These are phyloP conservation scores for Drosophila asahinai DNA, from an alignment of 1,140 invertebrate species.

Conservation along the genomic window DNA sequence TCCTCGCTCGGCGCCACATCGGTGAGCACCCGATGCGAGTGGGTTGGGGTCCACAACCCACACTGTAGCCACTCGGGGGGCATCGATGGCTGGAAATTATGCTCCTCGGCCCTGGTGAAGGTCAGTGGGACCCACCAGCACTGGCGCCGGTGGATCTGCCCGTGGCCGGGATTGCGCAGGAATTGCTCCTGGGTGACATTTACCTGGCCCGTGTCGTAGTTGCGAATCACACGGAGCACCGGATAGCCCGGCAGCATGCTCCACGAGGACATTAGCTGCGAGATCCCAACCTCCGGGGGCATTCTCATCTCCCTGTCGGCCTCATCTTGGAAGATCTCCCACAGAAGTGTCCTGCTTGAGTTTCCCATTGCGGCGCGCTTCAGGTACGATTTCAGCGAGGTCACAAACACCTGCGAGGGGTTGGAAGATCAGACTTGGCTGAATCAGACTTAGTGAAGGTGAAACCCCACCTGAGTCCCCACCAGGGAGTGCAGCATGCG, in stretches of 20 bases:
- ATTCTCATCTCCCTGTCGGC: not conserved
- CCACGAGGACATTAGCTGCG: slow-evolving; percentile 15
- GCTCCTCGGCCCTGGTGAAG: not conserved
- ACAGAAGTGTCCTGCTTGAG: not conserved
- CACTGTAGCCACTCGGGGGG: slow-evolving; percentile 16
- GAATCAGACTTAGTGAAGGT: too few species aligned
- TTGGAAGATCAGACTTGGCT: too few species aligned
- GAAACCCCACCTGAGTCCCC: slow-evolving; percentile 5
- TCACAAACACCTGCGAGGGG: not conserved
- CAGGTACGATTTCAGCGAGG: not conserved
- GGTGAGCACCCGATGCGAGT: not conserved
- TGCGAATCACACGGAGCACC: not conserved
- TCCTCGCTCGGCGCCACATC: not conserved
- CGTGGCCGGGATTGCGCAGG: slow-evolving; percentile 3
- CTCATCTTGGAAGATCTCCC: slow-evolving; percentile 2
- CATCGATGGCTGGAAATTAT: not conserved
- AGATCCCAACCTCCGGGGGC: slow-evolving; percentile 4
- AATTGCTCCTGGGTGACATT: not conserved
- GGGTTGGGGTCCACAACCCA: too few species aligned
- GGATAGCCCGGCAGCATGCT: slow-evolving; percentile 19
- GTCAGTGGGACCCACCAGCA: slow-evolving; percentile 15
- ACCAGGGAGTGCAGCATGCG: slow-evolving; percentile 17
- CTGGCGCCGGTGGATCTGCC: not conserved
- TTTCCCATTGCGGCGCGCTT: not conserved
- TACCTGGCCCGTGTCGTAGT: not conserved